Evolutionary conservation across 2,888 invertebrate species (phyloP), one percentile per base, ranked within the genome.

Genomic region (Xylota sylvarum): DNA sequence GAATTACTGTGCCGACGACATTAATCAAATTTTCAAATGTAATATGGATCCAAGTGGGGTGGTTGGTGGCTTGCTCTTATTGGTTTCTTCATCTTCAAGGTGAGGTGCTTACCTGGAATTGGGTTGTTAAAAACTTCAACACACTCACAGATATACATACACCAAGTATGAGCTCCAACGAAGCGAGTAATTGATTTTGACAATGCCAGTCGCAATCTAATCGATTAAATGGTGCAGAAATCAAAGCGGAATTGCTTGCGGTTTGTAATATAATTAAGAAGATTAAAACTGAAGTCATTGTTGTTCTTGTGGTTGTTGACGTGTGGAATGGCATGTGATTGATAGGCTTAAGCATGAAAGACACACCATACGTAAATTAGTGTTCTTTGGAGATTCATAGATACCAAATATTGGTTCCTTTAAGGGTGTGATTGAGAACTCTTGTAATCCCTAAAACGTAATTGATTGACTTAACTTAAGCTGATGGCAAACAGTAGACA

Each of bases 171-270:
- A 70, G 60, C 67, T 64, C 17, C 58, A 64, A 9, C 56, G 69
- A 82, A 70, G 67, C 74, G 77, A 32, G 48, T 65, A 77, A 83
- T 83, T 77, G 72, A 52, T 77, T 83, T 72, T 58, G 65, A 77
- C 72, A 72, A 70, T 73, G n/a, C 23, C 50, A 46, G 43, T 35
- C 17, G 37, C 30, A 43, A 12, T 35, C 35, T 81, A 67, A 74
- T 81, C 55, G 81, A 69, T 81, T 69, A 74, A 81, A 81, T 74
- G 43, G 60, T 52, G 60, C 32, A 69, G 80, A 80, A 80, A 32
- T 52, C 27, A 27, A 37, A 30, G 78, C 23, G 60, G 62, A 69
- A 62, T 55, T 50, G 50, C 58, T 69, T 77, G 77, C 60, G 78
- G 78, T 64, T 62, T 19, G 46, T 37, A 35, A 52, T 78, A 60